Evolutionary conservation across 2,797 vertebrate genomes (phyloP), one percentile per base, ranked within the genome.

Genomic region (Sebastolobus alascanus): DNA sequence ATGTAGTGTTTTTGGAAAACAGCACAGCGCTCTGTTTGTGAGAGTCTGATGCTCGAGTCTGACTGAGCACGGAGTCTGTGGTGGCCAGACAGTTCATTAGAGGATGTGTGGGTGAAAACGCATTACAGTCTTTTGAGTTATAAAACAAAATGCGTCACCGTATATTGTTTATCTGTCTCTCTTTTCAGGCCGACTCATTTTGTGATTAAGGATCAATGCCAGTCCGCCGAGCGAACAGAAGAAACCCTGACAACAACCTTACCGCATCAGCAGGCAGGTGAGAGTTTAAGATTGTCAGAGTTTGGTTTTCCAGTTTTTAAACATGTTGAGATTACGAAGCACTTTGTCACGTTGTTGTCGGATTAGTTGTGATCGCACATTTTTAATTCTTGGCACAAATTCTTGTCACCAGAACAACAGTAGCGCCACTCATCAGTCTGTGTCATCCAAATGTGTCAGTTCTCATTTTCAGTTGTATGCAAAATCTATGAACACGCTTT

Each of bases 101-200:
- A 72, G 70, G 67, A 68, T 77, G 73, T 37, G 79, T 81, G 80
- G 87, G 74, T 77, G 82, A 83, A 87, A 83, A 83, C 11, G 50
- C 73, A 77, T 74, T 46, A 55, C 58, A 18, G 54, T 61, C 27
- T 68, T 79, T 78, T 71, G 52, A 85, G 77, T 65, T 22, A 69
- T 38, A 20, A 84, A 79, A 60, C 56, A 65, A 73, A 80, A 68
- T 56, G 81, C 7, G 18, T 55, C 56, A 63, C 29, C 14, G 1
- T 61, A 20, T 22, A 38, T 72, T 73, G 9, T 20, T 31, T 40
- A 68, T 52, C 50, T n/a, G 3, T 52, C 6, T 61, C 5, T 68
- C 79, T 35, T 55, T 59, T 25, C 73, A 90, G 90, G 29, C 69
- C 8, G 13, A 67, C 31, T 68, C 77, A 12, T 69, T 71, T 43